Evolutionary conservation across 2,888 invertebrate genomes (phyloP).

Genomic region (Hydropsyche betteni): DNA sequence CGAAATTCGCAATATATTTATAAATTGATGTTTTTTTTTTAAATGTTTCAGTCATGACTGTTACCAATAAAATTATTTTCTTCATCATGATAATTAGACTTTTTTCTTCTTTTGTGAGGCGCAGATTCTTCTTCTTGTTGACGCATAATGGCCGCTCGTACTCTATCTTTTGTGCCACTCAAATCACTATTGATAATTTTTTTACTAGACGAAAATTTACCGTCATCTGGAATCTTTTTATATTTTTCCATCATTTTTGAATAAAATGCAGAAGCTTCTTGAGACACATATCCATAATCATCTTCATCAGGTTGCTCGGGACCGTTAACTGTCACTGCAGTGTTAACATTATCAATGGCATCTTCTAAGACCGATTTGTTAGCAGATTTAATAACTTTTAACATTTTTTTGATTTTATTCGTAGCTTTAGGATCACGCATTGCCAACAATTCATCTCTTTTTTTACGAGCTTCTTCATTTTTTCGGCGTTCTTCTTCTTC

Average conservation of each 20-base stretch:
- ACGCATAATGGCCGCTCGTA: constrained; percentile 76
- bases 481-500: constrained; percentile 81
- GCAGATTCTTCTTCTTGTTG: constrained; percentile 77
- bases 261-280: constrained; percentile 82
- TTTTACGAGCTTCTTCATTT: constrained; percentile 69
- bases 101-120: constrained; percentile 71
- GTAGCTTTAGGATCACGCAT: constrained; percentile 78
- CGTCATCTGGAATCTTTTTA: constrained; percentile 75
- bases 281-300: constrained; percentile 90
- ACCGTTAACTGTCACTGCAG: constrained; percentile 77
- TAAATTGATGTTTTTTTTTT: too few species aligned
- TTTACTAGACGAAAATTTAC: constrained; percentile 69
- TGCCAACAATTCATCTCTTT: constrained; percentile 71
- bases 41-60: too few species aligned
- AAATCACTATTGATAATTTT: constrained; percentile 66
- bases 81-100: constrained; percentile 24
- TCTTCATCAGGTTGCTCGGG: constrained; percentile 87
- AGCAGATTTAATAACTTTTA: constrained; percentile 89
- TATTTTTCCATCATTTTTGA: constrained; percentile 88
- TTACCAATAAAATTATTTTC: constrained; percentile 4
- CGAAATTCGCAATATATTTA: too few species aligned
- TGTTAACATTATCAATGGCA: constrained; percentile 79
- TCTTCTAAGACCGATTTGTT: constrained; percentile 87
- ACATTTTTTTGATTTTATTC: constrained; percentile 78
- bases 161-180: constrained; percentile 75